Conservation (phyloP, 2,888 invertebrate species). For the Parnassius smintheus region DNA sequence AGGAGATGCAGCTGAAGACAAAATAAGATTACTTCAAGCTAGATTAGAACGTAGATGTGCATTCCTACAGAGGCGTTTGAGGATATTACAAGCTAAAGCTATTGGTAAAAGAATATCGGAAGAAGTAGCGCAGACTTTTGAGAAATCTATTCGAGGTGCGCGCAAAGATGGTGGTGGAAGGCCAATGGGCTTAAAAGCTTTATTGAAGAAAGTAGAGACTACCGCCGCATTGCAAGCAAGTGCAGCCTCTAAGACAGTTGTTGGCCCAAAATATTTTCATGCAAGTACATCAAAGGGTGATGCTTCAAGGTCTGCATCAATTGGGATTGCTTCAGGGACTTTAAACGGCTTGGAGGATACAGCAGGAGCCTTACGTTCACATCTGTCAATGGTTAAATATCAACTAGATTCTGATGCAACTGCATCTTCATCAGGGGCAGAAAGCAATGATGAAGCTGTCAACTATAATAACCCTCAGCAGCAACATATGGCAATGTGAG, state of each 20-base stretch:
- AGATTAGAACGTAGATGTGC: constrained; percentile 86
- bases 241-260: constrained; percentile 60
- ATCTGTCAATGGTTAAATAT: constrained; percentile 87
- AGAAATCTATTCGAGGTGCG: constrained; percentile 88
- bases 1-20: constrained; percentile 74
- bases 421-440: constrained; percentile 95
- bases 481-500: constrained; percentile 90
- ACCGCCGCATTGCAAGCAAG: constrained; percentile 68
- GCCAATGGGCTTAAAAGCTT: constrained; percentile 67
- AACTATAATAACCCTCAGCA: constrained; percentile 89
- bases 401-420: constrained; percentile 96
- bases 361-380: constrained; percentile 86
- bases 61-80: constrained; percentile 86
- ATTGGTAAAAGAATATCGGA: constrained; percentile 89
- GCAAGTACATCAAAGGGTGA: constrained; percentile 87
- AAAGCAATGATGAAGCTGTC: constrained; percentile 95
- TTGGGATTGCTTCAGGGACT: constrained; percentile 82
- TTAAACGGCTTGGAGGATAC: constrained; percentile 86
- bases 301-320: constrained; percentile 85
- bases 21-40: constrained; percentile 78
- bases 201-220: constrained; percentile 69
- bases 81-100: constrained; percentile 87
- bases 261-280: constrained; percentile 65
- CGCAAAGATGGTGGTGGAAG: constrained; percentile 77
- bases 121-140: constrained; percentile 84